These are phyloP conservation scores for Oryzias celebensis DNA, from an alignment of 2,113 vertebrate genomes.

Conservation along the genomic window DNA sequence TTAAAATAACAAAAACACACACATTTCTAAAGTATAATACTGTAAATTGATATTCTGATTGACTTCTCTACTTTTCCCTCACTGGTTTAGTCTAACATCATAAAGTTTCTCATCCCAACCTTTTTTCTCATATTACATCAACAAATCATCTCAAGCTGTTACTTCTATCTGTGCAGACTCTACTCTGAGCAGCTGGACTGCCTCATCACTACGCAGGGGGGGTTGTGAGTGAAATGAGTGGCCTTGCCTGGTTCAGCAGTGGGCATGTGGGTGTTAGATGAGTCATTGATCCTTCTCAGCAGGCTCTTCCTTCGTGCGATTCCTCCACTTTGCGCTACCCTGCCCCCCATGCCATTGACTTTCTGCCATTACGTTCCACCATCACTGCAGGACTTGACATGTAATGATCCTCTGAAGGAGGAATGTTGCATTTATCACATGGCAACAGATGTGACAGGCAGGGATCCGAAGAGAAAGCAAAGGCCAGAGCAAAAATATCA, in stretches of 20 bases:
- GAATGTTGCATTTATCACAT: conserved; percentile 85
- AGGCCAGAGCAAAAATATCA: conserved; percentile 38
- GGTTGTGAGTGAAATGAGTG: conserved; percentile 49
- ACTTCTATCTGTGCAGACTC: conserved; percentile 50
- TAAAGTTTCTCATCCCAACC: background rate
- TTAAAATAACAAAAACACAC: no score
- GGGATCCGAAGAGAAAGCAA: conserved; percentile 75
- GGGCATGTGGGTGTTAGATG: conserved; percentile 69
- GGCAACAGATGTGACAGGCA: conserved; percentile 78
- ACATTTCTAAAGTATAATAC: no score
- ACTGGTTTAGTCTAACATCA: no score
- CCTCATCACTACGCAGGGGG: conserved; percentile 54
- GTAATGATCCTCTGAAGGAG: conserved; percentile 87
- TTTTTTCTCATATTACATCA: conserved; percentile 36
- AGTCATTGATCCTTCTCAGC: conserved; percentile 73
- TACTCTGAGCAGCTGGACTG: conserved; percentile 59
- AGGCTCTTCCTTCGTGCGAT: conserved; percentile 56
- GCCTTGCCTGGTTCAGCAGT: conserved; percentile 50
- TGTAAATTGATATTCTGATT: no score
- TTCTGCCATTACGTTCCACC: conserved; percentile 84
- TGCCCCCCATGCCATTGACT: conserved; percentile 81
- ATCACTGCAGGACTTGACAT: conserved; percentile 84
- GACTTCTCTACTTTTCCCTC: no score
- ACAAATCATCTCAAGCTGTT: conserved; percentile 50
- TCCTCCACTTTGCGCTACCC: conserved; percentile 23